Conservation (phyloP, 2,888 invertebrate genomes). For the Vandiemenella viatica region DNA sequence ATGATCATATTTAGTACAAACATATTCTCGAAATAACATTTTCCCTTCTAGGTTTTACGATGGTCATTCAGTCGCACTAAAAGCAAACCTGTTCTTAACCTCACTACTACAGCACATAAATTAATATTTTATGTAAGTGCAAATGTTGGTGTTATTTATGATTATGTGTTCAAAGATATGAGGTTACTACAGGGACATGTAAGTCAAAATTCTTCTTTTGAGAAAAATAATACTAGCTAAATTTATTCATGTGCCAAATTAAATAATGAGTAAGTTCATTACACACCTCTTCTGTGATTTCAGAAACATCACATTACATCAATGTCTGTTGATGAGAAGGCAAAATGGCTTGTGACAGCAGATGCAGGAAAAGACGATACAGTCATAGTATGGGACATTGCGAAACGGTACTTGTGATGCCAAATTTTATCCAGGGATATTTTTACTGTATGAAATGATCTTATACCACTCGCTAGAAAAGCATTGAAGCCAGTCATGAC, state of each 20-base stretch:
- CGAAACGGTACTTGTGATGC: not conserved
- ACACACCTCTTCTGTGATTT: constrained; percentile 14
- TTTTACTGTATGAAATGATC: too few species aligned
- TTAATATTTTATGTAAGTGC: constrained; percentile 45
- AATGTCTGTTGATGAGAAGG: constrained; percentile 34
- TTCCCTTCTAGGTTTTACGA: constrained; percentile 33
- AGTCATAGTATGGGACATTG: constrained; percentile 42
- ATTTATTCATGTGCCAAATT: not conserved
- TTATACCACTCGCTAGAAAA: too few species aligned
- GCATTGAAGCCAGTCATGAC: too few species aligned
- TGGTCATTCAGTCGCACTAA: constrained; percentile 51
- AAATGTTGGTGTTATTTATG: constrained; percentile 46
- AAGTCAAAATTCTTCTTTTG: constrained; percentile 22
- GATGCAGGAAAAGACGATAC: constrained; percentile 40
- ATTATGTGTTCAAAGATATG: constrained; percentile 43
- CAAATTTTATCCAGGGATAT: too few species aligned
- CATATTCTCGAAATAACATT: too few species aligned
- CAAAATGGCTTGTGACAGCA: constrained; percentile 43
- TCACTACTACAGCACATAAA: constrained; percentile 36
- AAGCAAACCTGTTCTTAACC: constrained; percentile 40
- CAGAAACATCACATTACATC: constrained; percentile 37
- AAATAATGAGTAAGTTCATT: not conserved
- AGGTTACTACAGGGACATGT: constrained; percentile 53
- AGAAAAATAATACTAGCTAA: not conserved
- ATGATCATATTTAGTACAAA: too few species aligned